These are phyloP conservation scores for Petaurus breviceps DNA, from an alignment of 2,113 vertebrate genomes.

Conservation along the genomic window DNA sequence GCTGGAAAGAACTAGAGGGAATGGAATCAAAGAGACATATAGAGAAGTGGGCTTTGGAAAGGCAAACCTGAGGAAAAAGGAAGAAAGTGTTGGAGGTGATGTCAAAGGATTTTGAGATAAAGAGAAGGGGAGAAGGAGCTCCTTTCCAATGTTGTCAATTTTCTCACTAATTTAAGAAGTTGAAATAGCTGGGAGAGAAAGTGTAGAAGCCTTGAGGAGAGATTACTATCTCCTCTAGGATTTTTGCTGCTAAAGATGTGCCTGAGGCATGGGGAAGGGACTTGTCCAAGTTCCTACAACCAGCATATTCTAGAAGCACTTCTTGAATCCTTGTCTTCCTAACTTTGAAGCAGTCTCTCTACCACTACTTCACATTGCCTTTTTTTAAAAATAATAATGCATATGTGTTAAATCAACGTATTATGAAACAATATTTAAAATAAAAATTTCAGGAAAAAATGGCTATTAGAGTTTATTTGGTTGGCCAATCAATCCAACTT, in stretches of 20 bases:
- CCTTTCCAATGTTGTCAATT: neutral
- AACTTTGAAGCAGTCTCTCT: neutral
- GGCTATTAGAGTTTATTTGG: neutral
- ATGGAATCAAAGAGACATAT: neutral
- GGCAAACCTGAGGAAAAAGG: neutral
- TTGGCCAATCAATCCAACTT: neutral
- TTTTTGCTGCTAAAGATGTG: neutral
- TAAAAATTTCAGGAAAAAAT: neutral
- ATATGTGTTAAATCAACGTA: neutral
- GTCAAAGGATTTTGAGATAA: neutral
- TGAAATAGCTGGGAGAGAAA: neutral
- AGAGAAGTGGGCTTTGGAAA: neutral
- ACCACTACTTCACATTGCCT: neutral
- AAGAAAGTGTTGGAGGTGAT: neutral
- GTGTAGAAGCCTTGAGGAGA: neutral
- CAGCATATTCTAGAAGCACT: neutral
- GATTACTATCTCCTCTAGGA: neutral
- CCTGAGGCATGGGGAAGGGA: neutral
- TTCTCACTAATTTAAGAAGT: neutral
- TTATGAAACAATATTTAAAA: neutral
- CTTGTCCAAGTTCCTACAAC: neutral
- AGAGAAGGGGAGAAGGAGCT: neutral
- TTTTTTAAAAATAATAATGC: neutral
- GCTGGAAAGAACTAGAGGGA: neutral
- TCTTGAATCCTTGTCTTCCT: neutral